These are phyloP conservation scores for Lepidocyrtinus sp. DNA, from an alignment of 2,888 invertebrate species.

Conservation along the genomic window DNA sequence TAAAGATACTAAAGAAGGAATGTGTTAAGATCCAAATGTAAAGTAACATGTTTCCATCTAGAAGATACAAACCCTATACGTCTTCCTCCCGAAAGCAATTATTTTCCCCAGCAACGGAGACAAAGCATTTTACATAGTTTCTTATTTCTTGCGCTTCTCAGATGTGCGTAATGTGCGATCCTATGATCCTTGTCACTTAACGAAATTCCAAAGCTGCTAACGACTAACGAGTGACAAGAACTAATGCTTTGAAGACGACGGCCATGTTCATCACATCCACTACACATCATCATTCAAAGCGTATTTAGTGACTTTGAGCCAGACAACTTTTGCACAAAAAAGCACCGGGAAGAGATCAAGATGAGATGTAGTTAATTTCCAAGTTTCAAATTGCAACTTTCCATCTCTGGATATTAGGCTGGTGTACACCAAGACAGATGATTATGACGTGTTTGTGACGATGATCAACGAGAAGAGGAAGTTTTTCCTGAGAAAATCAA, in stretches of 20 bases:
- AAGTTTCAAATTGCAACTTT: neutral
- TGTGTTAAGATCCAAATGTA: conserved; percentile 18
- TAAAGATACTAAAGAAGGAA: conserved; percentile 21
- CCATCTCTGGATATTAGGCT: neutral
- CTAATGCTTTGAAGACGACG: conserved; percentile 54
- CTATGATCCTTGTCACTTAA: conserved; percentile 43
- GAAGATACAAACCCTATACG: neutral
- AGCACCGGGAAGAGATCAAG: neutral
- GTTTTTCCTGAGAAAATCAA: conserved; percentile 19
- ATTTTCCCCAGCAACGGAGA: neutral
- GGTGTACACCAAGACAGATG: neutral
- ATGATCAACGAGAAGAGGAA: conserved; percentile 59
- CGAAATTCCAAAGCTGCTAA: conserved; percentile 59
- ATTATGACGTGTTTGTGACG: conserved; percentile 23
- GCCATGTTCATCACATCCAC: conserved; percentile 14
- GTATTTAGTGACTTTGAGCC: neutral
- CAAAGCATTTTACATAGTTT: neutral
- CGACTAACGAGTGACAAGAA: conserved; percentile 61
- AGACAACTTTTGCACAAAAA: too few relatives aligned
- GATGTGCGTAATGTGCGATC: neutral
- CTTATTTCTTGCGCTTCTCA: neutral
- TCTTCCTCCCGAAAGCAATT: neutral
- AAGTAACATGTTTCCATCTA: neutral
- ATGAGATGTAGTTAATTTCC: neutral
- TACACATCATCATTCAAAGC: neutral